phyloP scores from a whole-genome alignment of 2,888 invertebrate genomes.

The Glomeris marginata region DNA sequence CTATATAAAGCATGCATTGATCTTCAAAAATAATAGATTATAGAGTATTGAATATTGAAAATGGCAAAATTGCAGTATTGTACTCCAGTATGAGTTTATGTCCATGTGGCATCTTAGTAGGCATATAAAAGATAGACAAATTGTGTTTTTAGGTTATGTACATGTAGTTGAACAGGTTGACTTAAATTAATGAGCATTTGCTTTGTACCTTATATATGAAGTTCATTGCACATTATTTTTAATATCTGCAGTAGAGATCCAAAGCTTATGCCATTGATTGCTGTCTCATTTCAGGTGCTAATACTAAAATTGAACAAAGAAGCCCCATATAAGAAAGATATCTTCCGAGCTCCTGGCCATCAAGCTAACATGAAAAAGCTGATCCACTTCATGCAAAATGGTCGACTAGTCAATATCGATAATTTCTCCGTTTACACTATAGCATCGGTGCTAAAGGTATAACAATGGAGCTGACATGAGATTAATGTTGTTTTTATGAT shows the following conservation, averaged over 20 bases:
- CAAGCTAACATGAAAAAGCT: constrained; percentile 89
- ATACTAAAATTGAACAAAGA: constrained; percentile 88
- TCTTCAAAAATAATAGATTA: no score
- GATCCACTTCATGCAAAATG: constrained; percentile 77
- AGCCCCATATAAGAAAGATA: constrained; percentile 81
- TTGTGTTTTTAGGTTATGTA: no score
- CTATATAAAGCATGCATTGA: no score
- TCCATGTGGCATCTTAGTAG: no score
- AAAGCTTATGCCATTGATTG: constrained; percentile 1
- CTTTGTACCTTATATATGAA: no score
- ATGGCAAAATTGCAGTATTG: no score
- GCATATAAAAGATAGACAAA: no score
- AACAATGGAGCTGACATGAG: not conserved
- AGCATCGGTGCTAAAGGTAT: constrained; percentile 80
- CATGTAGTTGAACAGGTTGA: no score
- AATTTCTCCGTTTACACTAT: constrained; percentile 96
- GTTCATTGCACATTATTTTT: not conserved
- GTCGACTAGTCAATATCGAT: constrained; percentile 77
- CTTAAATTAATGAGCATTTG: no score
- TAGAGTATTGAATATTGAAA: no score
- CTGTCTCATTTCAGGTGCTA: constrained; percentile 47
- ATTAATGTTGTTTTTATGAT: constrained; percentile 1
- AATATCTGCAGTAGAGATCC: not conserved
- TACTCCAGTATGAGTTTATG: no score
- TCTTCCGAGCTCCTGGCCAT: constrained; percentile 88